Base-by-base conservation (phyloP, 2,113 vertebrate species). In the Oceanodroma tethys region DNA sequence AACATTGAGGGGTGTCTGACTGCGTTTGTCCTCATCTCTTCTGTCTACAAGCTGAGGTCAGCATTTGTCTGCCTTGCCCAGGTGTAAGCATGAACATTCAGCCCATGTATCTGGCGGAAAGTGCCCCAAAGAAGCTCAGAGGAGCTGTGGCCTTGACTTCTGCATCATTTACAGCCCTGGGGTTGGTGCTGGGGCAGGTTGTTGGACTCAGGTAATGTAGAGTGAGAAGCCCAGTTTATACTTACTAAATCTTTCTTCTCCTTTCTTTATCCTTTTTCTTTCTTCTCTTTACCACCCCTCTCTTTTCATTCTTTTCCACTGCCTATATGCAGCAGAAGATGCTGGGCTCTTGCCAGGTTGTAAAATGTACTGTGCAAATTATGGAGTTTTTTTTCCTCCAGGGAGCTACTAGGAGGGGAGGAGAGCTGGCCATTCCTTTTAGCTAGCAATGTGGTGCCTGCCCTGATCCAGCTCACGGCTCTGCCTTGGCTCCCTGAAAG, bases 21-120 rank as follows among this genome's bases (percentile, higher is more conserved):
- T 88, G 40, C 34, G 7, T 82, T 88, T 86, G 29, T 55, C 47
- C 75, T 55, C 11, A 1, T 59, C 60, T 67, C 29, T 67, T 92
- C 38, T 42, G 60, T 22, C 74, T 81, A 8, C 40, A 60, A 90
- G 52, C 88, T 94, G 78, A 93, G 47, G 8, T 81, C 78, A 79
- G 68, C 10, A 5, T 79, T 76, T 91, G 30, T 96, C 52, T 93
- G 68, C 56, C 55, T 68, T 94, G 71, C 96, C 43, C 95, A 99
- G 99, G 99, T 75, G 98, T 99, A 72, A 98, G 99, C 98, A 99
- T 99, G 98, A 99, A 98, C n/a, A 95, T 99, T 43, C 99, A 99
- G 95, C 99, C 99, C 86, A 99, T 99, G 99, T 99, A 99, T 82
- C 98, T 99, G 95, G 99, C 99, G 38, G 99, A 99, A 95, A 99